phyloP scores from a whole-genome alignment of 2,113 vertebrate species.

The Orthonyx spaldingii region DNA sequence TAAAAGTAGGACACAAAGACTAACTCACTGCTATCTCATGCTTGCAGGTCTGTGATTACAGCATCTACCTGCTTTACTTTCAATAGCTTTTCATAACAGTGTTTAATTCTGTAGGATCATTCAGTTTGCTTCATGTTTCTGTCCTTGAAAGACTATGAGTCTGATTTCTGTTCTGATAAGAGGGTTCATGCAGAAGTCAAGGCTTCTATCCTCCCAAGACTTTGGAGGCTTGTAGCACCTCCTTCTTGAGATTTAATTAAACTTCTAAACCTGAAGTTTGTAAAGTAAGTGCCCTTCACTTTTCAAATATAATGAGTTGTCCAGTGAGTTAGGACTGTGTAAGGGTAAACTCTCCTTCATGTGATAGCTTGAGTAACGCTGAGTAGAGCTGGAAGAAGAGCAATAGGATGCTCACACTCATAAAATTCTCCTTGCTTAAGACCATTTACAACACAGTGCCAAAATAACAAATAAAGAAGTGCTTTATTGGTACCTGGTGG shows the following conservation, averaged over 20 bases:
- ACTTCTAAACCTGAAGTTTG: neutral
- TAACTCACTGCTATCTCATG: neutral
- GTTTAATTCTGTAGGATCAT: conserved; percentile 35
- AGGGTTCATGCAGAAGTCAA: neutral
- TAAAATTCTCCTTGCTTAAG: neutral
- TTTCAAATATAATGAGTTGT: neutral
- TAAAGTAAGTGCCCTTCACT: neutral
- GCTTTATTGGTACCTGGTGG: neutral
- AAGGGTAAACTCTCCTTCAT: neutral
- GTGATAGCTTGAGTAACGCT: neutral
- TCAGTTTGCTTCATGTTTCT: conserved; percentile 54
- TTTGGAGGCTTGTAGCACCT: neutral
- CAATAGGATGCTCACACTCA: neutral
- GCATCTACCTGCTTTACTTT: conserved; percentile 39
- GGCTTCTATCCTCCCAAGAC: neutral
- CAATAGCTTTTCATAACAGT: conserved; percentile 42
- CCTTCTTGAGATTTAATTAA: neutral
- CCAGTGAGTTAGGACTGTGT: neutral
- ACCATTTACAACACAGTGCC: neutral
- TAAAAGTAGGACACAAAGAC: neutral
- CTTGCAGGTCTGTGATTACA: neutral
- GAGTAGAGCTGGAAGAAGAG: neutral
- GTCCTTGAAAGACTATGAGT: conserved; percentile 54
- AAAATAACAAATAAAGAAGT: neutral
- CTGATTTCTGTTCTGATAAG: conserved; percentile 36